A percentile compares a stretch with the other conserved stretches of the same genome.
Evolutionary conservation across 2,113 vertebrate genomes (phyloP).

Genomic region (Elaphurus davidianus): DNA sequence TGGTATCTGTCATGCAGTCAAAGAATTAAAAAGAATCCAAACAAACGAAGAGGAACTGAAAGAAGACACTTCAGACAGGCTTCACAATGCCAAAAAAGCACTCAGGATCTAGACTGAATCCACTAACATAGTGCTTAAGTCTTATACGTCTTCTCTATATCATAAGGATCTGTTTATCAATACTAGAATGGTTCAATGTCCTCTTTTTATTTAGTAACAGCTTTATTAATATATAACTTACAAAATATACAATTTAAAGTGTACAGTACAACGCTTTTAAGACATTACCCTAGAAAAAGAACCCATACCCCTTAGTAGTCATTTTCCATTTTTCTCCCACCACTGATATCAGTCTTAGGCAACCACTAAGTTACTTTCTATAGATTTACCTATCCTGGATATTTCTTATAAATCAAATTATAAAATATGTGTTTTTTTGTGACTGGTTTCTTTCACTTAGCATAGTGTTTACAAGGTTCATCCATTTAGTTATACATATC

Average conservation of each 20-base stretch:
- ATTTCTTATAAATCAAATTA: neutral
- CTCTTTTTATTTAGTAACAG: neutral
- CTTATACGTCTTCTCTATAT: neutral
- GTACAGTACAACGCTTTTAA: neutral
- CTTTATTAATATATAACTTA: constrained; percentile 17
- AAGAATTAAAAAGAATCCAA: neutral
- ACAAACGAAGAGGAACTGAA: neutral
- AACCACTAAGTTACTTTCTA: neutral
- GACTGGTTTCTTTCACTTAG: neutral
- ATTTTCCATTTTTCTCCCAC: neutral
- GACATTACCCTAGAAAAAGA: neutral
- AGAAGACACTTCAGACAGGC: neutral
- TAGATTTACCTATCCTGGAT: neutral
- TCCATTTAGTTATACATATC: neutral
- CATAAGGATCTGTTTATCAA: neutral
- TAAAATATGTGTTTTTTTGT: neutral
- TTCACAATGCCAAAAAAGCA: neutral
- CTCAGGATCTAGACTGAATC: neutral
- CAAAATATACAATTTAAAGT: neutral
- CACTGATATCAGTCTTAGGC: neutral
- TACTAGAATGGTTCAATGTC: neutral
- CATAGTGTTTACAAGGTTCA: neutral
- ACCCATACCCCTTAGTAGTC: neutral
- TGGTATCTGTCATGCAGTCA: neutral
- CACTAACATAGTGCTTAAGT: neutral